These are phyloP conservation scores for Palythoa grandiflora DNA, from an alignment of 92 coral and sea anemone species.

Conservation along the genomic window DNA sequence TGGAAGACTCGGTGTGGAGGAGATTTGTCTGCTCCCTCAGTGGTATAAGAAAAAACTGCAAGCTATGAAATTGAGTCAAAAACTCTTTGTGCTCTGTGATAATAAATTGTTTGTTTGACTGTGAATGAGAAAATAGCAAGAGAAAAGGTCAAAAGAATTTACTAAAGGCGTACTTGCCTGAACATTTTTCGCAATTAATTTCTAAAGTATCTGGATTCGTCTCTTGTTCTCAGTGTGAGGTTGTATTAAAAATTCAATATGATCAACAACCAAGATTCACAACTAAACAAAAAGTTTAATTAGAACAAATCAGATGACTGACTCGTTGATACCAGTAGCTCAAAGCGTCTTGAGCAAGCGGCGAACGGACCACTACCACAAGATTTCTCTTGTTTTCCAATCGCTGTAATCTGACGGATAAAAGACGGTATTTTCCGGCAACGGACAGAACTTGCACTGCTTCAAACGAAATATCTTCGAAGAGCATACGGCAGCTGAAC, in stretches of 20 bases:
- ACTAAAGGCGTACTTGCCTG: neutral
- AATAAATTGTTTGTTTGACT: neutral
- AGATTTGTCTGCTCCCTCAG: neutral
- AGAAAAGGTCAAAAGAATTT: neutral
- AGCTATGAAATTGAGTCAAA: neutral
- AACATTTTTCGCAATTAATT: neutral
- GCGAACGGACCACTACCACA: neutral
- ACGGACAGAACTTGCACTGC: too few relatives aligned
- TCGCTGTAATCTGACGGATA: neutral
- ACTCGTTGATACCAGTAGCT: too few relatives aligned
- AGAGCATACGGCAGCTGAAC: neutral
- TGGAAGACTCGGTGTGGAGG: neutral
- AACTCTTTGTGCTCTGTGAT: too few relatives aligned
- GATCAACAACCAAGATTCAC: too few relatives aligned
- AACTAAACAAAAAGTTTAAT: too few relatives aligned
- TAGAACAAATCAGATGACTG: too few relatives aligned
- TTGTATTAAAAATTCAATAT: too few relatives aligned
- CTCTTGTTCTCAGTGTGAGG: too few relatives aligned
- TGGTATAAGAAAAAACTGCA: neutral
- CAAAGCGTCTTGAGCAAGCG: neutral
- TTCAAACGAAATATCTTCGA: too few relatives aligned
- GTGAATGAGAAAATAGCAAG: neutral
- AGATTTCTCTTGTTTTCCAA: too few relatives aligned
- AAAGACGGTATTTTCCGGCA: neutral
- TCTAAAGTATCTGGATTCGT: too few relatives aligned